A percentile compares a stretch with the other conserved stretches of the same genome.
Conservation (phyloP, 2,888 invertebrate genomes). For the Aquatica leii region DNA sequence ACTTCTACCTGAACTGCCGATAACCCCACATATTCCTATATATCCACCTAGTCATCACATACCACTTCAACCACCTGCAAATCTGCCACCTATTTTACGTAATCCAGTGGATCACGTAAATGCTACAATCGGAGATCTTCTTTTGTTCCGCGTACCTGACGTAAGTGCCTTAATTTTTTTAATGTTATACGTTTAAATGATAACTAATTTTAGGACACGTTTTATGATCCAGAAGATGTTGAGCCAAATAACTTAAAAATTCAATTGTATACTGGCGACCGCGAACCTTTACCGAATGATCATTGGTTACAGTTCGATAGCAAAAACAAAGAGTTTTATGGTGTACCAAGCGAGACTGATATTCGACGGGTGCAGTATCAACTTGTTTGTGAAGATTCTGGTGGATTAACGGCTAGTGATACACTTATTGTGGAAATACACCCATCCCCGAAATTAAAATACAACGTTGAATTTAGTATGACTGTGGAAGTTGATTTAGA, state of each 20-base stretch:
- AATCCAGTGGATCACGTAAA: conserved; percentile 87
- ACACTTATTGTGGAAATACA: conserved; percentile 79
- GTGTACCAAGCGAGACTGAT: conserved; percentile 78
- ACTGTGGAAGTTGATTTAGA: conserved; percentile 76
- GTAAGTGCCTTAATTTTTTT: conserved; percentile 59
- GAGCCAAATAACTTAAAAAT: conserved; percentile 76
- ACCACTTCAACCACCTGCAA: conserved; percentile 60
- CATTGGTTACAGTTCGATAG: conserved; percentile 92
- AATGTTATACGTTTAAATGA: not conserved
- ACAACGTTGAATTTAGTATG: conserved; percentile 83
- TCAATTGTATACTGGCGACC: conserved; percentile 76
- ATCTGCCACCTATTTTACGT: conserved; percentile 78
- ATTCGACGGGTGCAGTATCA: conserved; percentile 80
- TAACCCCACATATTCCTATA: conserved; percentile 69
- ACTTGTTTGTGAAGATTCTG: conserved; percentile 77
- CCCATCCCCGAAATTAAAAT: conserved; percentile 69
- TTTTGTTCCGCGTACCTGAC: conserved; percentile 82
- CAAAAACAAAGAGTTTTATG: conserved; percentile 89
- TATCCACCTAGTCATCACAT: conserved; percentile 56
- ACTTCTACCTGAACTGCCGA: conserved; percentile 61
- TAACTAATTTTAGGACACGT: conserved; percentile 73
- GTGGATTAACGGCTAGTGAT: conserved; percentile 79
- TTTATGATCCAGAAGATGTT: conserved; percentile 89
- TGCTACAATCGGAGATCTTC: conserved; percentile 82
- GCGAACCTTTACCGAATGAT: conserved; percentile 69